Evolutionary conservation across 2,113 vertebrate species (phyloP).

Genomic region (Alces alces): DNA sequence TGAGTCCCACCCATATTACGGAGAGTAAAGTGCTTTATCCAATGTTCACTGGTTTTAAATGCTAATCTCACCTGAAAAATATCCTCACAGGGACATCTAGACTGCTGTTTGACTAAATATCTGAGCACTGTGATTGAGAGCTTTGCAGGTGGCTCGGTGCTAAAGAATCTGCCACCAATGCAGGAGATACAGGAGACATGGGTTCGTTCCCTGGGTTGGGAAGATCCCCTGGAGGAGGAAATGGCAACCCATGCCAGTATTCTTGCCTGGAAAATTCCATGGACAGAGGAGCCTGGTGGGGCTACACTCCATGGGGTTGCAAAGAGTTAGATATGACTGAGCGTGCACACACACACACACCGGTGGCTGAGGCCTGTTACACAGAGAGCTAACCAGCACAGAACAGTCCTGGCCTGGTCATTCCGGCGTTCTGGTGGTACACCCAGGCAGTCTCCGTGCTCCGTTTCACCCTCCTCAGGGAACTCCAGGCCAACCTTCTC

Average conservation of each 20-base stretch:
- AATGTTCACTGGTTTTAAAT: neutral
- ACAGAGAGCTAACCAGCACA: neutral
- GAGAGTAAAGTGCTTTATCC: neutral
- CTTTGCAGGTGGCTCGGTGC: neutral
- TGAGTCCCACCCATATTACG: neutral
- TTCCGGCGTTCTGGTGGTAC: rapidly evolving
- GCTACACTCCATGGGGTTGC: neutral
- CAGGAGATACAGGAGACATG: neutral
- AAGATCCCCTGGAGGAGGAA: neutral
- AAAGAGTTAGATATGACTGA: neutral
- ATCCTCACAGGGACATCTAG: neutral
- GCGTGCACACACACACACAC: neutral
- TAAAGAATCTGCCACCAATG: neutral
- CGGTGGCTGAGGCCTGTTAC: neutral
- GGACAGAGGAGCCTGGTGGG: rapidly evolving
- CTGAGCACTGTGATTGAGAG: neutral
- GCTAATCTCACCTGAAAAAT: neutral
- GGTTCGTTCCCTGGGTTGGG: neutral
- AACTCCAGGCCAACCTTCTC: neutral
- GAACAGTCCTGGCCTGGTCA: neutral
- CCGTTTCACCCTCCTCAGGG: neutral
- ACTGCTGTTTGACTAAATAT: neutral
- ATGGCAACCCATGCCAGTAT: neutral
- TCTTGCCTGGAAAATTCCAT: neutral
- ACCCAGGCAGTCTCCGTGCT: neutral